These are phyloP conservation scores for Echinarachnius parma DNA, from an alignment of 53 echinoderm and acorn worm genomes.

Conservation along the genomic window DNA sequence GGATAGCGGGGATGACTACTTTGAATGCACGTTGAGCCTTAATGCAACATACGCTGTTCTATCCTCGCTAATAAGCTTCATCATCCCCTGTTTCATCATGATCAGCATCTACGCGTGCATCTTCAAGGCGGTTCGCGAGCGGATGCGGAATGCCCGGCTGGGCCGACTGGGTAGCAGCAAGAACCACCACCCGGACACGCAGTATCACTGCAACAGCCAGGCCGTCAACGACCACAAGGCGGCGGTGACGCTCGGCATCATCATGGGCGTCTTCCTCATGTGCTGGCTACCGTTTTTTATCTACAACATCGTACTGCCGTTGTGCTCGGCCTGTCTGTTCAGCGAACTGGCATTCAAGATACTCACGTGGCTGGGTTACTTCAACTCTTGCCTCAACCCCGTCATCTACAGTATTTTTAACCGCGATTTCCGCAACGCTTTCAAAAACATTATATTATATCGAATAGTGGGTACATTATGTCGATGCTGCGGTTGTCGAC, in stretches of 20 bases:
- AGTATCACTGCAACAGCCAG: conserved; percentile 85
- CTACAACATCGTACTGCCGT: conserved; percentile 84
- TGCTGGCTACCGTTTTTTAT: conserved; percentile 97
- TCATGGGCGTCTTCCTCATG: conserved; percentile 93
- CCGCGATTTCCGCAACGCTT: conserved; percentile 90
- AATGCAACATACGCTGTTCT: conserved; percentile 89
- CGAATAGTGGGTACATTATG: conserved; percentile 6
- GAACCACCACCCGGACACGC: conserved; percentile 69
- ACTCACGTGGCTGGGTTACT: conserved; percentile 93
- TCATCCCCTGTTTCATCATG: conserved; percentile 94
- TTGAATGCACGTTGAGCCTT: conserved; percentile 77
- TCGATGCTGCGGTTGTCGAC: conserved; percentile 13
- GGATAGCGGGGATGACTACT: conserved; percentile 20
- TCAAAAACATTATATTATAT: conserved; percentile 72
- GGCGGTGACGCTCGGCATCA: conserved; percentile 89
- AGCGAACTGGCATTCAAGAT: conserved; percentile 64
- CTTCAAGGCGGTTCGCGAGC: conserved; percentile 86
- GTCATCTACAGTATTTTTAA: conserved; percentile 98
- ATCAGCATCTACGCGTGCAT: conserved; percentile 92
- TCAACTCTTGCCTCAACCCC: conserved; percentile 89
- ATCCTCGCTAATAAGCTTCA: conserved; percentile 93
- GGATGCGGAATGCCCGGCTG: conserved; percentile 77
- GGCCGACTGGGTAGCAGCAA: conserved; percentile 86
- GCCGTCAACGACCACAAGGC: conserved; percentile 91
- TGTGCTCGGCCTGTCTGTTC: conserved; percentile 69